Percentiles rank a stretch among this genome's conserved stretches.
Evolutionary conservation across 2,888 invertebrate species (phyloP).

Genomic region (Heteromurus nitidus): DNA sequence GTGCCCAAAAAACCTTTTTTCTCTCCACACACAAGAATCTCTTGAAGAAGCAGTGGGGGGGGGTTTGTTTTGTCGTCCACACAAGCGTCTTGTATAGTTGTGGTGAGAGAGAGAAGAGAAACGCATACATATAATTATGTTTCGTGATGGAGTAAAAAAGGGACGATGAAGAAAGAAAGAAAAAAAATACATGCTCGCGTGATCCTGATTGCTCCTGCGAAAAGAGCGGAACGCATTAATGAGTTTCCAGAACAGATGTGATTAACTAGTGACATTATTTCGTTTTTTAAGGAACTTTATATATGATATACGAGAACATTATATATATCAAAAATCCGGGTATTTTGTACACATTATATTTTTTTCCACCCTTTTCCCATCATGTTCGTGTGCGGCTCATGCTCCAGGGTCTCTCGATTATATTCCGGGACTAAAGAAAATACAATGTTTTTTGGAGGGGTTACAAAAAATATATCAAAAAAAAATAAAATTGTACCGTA

Average conservation of each 20-base stretch:
- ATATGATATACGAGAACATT: too few relatives aligned
- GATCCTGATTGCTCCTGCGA: background rate
- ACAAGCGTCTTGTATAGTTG: background rate
- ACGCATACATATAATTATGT: background rate
- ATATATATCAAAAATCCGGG: background rate
- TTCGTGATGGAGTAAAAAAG: background rate
- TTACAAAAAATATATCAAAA: too few relatives aligned
- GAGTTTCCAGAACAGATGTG: constrained; percentile 47
- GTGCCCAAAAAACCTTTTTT: background rate
- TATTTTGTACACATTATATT: background rate
- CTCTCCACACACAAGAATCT: background rate
- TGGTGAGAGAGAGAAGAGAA: background rate
- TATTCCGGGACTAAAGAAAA: too few relatives aligned
- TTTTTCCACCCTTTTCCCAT: background rate
- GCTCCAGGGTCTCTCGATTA: background rate
- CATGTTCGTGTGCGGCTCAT: background rate
- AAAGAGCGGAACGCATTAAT: constrained; percentile 22
- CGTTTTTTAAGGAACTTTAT: too few relatives aligned
- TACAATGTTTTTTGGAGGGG: too few relatives aligned
- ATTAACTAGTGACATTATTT: too few relatives aligned
- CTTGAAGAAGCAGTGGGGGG: too few relatives aligned
- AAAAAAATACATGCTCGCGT: constrained; percentile 11
- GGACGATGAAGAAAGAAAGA: background rate
- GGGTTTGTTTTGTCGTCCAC: background rate
- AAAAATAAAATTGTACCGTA: too few relatives aligned